Base-by-base conservation (phyloP, 2,797 vertebrate species). In the Trachurus trachurus region DNA sequence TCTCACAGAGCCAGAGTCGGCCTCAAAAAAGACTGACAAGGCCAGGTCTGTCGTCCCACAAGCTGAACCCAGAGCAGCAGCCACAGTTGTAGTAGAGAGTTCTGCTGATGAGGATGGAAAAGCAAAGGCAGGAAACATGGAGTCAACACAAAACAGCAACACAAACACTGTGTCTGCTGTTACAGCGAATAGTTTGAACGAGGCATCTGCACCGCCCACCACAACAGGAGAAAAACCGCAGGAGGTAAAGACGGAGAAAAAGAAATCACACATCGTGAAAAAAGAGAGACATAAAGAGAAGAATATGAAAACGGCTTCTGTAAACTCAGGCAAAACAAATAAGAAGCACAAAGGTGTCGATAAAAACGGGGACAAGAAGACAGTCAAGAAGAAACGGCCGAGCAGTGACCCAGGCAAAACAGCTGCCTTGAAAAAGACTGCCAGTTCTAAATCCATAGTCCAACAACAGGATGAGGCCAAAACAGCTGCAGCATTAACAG, bases 401-500 rank as follows among this genome's bases (percentile, higher is more conserved):
- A 2, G 19, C 6, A 76, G 71, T 65, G 76, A 62, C 42, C 4
- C 0, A 1, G 44, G 45, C 15, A 77, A 74, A 40, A 56, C 22
- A 2, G 22, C 66, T 12, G 39, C 19, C 2, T 22, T 34, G 4
- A 80, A 88, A 58, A 84, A 77, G 47, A 60, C 3, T 0, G n/a
- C 16, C 1, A 82, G 54, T 9, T 22, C 31, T 5, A 68, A 59
- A 65, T 53, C 26, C 42, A 44, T 5, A 7, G 53, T 49, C 11
- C 42, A 42, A 37, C 58, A 31, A 10, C 66, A 44, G 16, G 40
- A 12, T 9, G 39, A 71, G n/a, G 13, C 82, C 82, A 71, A 89
- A 69, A 74, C 88, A 88, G 80, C 78, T 68, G 88, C 49, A 54
- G 77, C 84, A 3, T 31, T 22, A 81, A 80, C 73, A 80, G 85